Conservation (phyloP, 2,888 invertebrate genomes). For the Cantharis rustica region DNA sequence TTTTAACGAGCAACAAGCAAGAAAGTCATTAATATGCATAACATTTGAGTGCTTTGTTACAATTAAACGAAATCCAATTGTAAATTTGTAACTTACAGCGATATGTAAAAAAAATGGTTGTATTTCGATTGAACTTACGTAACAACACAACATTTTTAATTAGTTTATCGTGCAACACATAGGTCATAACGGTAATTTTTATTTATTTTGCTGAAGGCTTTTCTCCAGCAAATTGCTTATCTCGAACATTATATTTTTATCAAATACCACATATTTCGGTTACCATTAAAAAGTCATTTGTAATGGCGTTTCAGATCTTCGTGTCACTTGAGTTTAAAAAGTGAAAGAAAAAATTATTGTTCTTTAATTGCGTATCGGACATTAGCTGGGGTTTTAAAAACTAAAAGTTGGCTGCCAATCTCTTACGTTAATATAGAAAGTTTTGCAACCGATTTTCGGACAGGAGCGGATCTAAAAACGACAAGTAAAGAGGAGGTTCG, state of each 20-base stretch:
- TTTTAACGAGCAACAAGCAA: background rate
- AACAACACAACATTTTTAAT: background rate
- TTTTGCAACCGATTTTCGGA: background rate
- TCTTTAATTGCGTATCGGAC: background rate
- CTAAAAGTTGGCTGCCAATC: background rate
- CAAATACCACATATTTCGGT: background rate
- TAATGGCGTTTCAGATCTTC: background rate
- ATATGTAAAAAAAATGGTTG: background rate
- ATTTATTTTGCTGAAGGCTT: background rate
- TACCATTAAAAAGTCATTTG: background rate
- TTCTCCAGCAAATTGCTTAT: background rate
- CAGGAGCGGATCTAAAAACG: background rate
- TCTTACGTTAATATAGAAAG: background rate
- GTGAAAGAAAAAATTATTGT: background rate
- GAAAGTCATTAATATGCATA: background rate
- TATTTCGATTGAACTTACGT: background rate
- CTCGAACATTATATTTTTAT: background rate
- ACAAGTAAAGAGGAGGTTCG: background rate
- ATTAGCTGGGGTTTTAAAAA: background rate
- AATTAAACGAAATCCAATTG: background rate
- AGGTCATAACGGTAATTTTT: background rate
- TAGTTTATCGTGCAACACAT: background rate
- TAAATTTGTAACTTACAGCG: background rate
- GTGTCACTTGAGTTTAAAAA: background rate
- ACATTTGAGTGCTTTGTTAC: background rate